phyloP scores from a whole-genome alignment of 2,113 vertebrate genomes.

The Lontra canadensis region DNA sequence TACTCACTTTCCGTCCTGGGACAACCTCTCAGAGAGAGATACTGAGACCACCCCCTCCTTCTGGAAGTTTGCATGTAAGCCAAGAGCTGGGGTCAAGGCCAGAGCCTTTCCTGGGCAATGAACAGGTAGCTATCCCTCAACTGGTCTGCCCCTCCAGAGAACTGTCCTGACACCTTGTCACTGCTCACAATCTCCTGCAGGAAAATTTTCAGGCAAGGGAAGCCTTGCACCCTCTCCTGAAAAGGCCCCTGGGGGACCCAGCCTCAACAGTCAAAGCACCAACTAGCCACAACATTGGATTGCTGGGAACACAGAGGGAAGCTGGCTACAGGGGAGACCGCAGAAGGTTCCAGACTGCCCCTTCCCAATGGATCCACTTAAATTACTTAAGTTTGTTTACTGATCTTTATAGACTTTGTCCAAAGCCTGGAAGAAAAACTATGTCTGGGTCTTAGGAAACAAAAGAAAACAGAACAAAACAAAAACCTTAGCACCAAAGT shows the following conservation, averaged over 20 bases:
- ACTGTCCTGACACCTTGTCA: background rate
- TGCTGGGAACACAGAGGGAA: background rate
- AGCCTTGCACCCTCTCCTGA: background rate
- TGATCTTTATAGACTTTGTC: background rate
- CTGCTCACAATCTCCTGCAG: background rate
- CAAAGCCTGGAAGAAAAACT: background rate
- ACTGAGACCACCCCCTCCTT: background rate
- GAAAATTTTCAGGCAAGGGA: background rate
- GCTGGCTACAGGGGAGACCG: background rate
- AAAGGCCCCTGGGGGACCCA: background rate
- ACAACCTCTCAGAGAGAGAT: background rate
- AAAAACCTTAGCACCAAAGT: background rate
- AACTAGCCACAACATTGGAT: background rate
- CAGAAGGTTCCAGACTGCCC: background rate
- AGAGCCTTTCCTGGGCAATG: background rate
- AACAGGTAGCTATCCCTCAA: background rate
- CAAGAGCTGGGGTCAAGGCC: background rate
- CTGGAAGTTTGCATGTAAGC: background rate
- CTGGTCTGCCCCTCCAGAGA: background rate
- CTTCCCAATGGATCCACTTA: background rate
- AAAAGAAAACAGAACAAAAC: conserved; percentile 18
- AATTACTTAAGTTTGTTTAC: conserved; percentile 19
- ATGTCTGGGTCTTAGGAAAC: background rate
- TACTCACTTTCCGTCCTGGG: background rate
- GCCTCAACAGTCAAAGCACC: background rate